Evolutionary conservation across 1,140 invertebrate genomes (phyloP).

Genomic region (honey bee (Apis mellifera)): DNA sequence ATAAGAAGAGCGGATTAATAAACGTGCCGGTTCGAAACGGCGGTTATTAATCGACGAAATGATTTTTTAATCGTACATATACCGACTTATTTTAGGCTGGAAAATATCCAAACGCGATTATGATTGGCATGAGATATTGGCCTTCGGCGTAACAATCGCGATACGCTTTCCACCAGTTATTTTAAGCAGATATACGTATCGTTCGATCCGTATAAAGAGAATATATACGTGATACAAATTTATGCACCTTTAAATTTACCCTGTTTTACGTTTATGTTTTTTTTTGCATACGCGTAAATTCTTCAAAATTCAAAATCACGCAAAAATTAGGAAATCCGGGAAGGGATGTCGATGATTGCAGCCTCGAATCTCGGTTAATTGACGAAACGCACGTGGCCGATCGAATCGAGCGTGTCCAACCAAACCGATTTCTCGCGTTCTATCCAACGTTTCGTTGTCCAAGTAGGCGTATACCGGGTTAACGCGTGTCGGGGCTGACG

Average conservation of each 20-base stretch:
- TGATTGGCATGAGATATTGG: slow-evolving; percentile 39
- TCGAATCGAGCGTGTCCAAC: not conserved
- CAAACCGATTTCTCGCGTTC: slow-evolving; percentile 1
- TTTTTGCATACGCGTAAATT: too few species aligned
- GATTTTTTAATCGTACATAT: slow-evolving; percentile 13
- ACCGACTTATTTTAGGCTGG: slow-evolving; percentile 28
- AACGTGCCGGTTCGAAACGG: not conserved
- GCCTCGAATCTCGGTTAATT: not conserved
- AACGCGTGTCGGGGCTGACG: not conserved
- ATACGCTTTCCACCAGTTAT: slow-evolving; percentile 11
- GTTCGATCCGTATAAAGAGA: not conserved
- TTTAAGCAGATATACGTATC: not conserved
- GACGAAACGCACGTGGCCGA: too few species aligned
- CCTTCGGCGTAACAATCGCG: slow-evolving; percentile 1
- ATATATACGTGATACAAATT: too few species aligned
- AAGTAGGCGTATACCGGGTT: slow-evolving; percentile 14
- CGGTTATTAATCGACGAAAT: not conserved
- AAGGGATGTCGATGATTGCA: not conserved
- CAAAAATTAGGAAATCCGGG: not conserved
- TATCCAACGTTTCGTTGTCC: slow-evolving; percentile 2
- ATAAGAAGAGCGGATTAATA: not conserved
- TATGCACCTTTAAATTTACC: too few species aligned
- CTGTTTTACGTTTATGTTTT: too few species aligned
- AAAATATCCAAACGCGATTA: slow-evolving; percentile 29
- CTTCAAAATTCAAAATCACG: not conserved